phyloP scores from a whole-genome alignment of 2,113 vertebrate species.

The Peromyscus polionotus region DNA sequence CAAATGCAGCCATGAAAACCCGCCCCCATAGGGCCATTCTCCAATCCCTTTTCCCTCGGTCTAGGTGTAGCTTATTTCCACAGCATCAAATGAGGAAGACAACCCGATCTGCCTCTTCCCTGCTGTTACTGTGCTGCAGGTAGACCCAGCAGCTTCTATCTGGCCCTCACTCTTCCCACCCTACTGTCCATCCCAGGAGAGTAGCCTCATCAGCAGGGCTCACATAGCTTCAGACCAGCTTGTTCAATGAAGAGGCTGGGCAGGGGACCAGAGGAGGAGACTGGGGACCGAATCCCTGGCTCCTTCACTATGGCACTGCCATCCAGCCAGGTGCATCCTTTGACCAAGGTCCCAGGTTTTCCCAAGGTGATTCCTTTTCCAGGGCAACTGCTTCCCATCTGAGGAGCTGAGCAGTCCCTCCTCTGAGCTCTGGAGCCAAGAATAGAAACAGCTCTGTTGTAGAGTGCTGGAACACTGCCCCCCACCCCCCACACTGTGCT shows the following conservation, averaged over 20 bases:
- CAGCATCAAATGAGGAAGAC: neutral
- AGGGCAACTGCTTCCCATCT: neutral
- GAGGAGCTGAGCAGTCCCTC: neutral
- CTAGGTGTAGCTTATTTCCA: neutral
- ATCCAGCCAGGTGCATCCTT: neutral
- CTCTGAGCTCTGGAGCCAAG: neutral
- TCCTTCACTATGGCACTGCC: neutral
- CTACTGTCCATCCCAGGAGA: neutral
- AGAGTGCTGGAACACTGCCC: neutral
- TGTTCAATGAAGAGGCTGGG: neutral
- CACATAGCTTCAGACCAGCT: neutral
- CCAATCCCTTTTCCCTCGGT: neutral
- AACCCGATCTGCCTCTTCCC: neutral
- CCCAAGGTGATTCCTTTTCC: neutral
- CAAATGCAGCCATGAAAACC: neutral
- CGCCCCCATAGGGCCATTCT: neutral
- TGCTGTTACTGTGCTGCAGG: neutral
- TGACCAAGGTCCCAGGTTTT: constrained; percentile 34
- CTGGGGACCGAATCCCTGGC: neutral
- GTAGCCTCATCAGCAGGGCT: neutral
- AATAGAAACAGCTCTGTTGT: neutral
- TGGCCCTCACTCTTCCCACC: neutral
- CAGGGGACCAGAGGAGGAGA: neutral
- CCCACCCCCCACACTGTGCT: neutral
- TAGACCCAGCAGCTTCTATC: neutral